Base-by-base conservation (phyloP, 2,797 vertebrate species). In the Semotilus atromaculatus region DNA sequence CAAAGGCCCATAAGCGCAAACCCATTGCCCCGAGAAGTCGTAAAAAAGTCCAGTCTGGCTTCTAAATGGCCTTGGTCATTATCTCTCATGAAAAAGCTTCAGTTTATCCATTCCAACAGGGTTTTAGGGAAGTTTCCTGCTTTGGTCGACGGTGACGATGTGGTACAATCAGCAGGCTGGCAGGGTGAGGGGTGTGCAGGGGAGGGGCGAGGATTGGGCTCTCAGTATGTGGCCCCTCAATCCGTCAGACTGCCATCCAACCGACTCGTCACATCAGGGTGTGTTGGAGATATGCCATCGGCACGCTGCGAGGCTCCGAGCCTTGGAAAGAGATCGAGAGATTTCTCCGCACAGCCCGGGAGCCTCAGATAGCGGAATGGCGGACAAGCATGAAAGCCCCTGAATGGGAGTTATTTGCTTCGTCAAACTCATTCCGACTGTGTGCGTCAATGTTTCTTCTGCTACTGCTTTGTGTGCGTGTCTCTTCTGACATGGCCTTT, bases 351-450 rank as follows among this genome's bases (percentile, higher is more conserved):
- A 68, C 72, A 76, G 62, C 45, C 62, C 62, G n/a, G 73, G 38
- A 72, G 78, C 71, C 71, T 74, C 70, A 76, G 76, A 74, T 67
- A 80, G 75, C 5, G 26, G 66, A 67, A 82, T 85, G 82, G 77
- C 71, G 64, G 82, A 74, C 76, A 70, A 68, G 64, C 85, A 78
- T 86, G 72, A 85, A 81, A 81, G 83, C 80, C 45, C 40, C 53
- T 80, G 85, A 82, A 89, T 66, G 58, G 45, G 55, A 51, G 75
- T 79, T 70, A 85, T 73, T 81, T 85, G 86, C 83, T 85, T 88
- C 70, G 86, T 85, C 85, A 86, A 76, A 82, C 45, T 80, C 45
- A 34, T 81, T 73, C 45, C 58, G 55, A 80, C 85, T 70, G 81
- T 40, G 77, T 82, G 75, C 68, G 60, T 77, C 66, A 70, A 38